These are phyloP conservation scores for Gymnocypris eckloni DNA, from an alignment of 2,797 vertebrate species.

Conservation along the genomic window DNA sequence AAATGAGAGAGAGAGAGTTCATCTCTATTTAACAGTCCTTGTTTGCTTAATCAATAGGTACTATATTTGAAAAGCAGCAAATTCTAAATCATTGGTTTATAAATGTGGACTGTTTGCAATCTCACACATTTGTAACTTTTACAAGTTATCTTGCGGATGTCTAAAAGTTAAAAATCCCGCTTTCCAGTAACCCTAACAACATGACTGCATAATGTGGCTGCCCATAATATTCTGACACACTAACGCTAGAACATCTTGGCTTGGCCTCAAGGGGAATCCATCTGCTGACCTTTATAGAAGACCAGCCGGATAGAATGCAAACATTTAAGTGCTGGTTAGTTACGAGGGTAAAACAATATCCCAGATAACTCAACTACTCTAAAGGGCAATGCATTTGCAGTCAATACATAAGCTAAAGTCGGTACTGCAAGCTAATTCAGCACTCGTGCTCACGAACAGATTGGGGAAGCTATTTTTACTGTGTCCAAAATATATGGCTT, in stretches of 20 bases:
- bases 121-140: conserved; percentile 1
- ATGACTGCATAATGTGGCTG: background rate
- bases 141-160: background rate
- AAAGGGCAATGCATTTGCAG: background rate
- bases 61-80: conserved; percentile 12
- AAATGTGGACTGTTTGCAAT: conserved; percentile 14
- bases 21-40: background rate
- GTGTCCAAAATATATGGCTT: background rate
- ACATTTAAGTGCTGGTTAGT: conserved; percentile 12
- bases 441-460: background rate
- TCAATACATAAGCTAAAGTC: background rate
- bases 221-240: conserved; percentile 1
- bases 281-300: conserved; percentile 2
- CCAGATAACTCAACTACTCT: conserved; percentile 24
- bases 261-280: background rate
- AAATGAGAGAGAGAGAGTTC: conserved; percentile 9
- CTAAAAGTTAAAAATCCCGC: conserved; percentile 25
- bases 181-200: background rate
- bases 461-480: background rate
- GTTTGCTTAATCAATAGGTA: conserved; percentile 11
- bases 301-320: background rate
- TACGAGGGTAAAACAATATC: conserved; percentile 11
- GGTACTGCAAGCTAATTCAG: background rate
- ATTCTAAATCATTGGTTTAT: background rate
- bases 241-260: background rate